Evolutionary conservation across 2,113 vertebrate species (phyloP), one percentile per base, ranked within the genome.

Genomic region (Rousettus leschenaultii): DNA sequence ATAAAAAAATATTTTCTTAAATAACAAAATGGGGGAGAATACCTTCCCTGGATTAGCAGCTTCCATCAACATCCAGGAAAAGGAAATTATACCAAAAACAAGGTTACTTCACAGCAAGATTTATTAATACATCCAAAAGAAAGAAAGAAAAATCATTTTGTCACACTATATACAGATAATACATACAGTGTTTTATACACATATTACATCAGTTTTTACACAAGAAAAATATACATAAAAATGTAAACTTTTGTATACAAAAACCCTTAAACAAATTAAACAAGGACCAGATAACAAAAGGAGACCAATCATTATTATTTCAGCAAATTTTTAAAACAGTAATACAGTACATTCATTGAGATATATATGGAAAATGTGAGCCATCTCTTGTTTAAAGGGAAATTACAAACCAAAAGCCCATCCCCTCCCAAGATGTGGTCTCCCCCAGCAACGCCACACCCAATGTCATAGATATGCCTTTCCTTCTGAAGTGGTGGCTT

Each of bases 221-320:
- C 99, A 99, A 99, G 99, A 99, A 99, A 99, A 99, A 99, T 99
- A 99, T 99, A 99, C 99, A 99, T 99, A 99, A 99, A 99, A 99
- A 99, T 99, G 99, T 99, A 99, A 99, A 99, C 99, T 98, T 99
- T 99, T 99, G 99, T 99, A 99, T 99, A 99, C 99, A 99, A 99
- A 99, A 99, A 99, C 99, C 99, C 99, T 99, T 99, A 99, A 99
- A 99, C 99, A 99, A 99, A 99, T 99, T 99, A 99, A 99, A 99
- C 99, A 99, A 99, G 99, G 99, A 99, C 99, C 99, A 99, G 98
- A 99, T 99, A 99, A 99, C 99, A 99, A 99, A 99, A 99, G 99
- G 99, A 99, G 99, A 99, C 99, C 99, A 99, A 99, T 99, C 98
- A 98, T 99, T 98, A 99, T 99, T 99, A 99, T 99, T 99, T 99